Evolutionary conservation across 2,888 invertebrate genomes (phyloP).

Genomic region (Ferrisia virgata): DNA sequence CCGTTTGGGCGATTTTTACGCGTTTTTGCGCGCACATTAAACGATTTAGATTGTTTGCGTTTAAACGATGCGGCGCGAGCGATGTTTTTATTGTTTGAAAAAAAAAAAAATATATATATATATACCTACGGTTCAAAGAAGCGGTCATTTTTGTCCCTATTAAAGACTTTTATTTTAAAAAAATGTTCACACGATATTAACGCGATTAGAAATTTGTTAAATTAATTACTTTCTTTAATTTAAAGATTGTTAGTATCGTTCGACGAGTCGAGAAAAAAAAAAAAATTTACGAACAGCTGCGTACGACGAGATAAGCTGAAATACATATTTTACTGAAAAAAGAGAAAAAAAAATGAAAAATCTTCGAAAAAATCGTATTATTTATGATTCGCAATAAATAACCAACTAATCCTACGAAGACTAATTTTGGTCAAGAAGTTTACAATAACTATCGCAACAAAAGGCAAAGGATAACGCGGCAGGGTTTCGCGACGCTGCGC

Average conservation of each 20-base stretch:
- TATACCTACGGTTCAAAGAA: not conserved
- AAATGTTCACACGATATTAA: not conserved
- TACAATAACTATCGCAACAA: slow-evolving; percentile 22
- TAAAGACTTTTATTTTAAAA: not conserved
- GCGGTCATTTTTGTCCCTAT: not conserved
- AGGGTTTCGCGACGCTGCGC: not conserved
- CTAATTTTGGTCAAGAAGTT: slow-evolving; percentile 28
- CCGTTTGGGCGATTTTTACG: slow-evolving; percentile 39
- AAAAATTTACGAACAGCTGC: not conserved
- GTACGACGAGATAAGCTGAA: not conserved
- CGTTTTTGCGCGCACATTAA: slow-evolving; percentile 30
- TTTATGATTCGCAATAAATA: slow-evolving; percentile 28
- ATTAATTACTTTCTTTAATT: not conserved
- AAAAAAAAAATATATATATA: too few relatives aligned
- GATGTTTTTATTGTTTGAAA: not conserved
- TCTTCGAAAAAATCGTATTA: not conserved
- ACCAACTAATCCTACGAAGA: slow-evolving; percentile 14
- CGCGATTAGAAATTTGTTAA: not conserved
- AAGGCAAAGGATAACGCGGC: slow-evolving; percentile 3
- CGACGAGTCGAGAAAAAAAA: not conserved
- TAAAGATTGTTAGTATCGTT: not conserved
- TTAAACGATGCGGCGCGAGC: not conserved
- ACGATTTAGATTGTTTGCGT: slow-evolving; percentile 32
- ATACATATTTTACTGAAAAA: not conserved
- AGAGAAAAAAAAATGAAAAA: not conserved